phyloP scores from a whole-genome alignment of 2,888 invertebrate genomes.

The Nesidiocoris tenuis region DNA sequence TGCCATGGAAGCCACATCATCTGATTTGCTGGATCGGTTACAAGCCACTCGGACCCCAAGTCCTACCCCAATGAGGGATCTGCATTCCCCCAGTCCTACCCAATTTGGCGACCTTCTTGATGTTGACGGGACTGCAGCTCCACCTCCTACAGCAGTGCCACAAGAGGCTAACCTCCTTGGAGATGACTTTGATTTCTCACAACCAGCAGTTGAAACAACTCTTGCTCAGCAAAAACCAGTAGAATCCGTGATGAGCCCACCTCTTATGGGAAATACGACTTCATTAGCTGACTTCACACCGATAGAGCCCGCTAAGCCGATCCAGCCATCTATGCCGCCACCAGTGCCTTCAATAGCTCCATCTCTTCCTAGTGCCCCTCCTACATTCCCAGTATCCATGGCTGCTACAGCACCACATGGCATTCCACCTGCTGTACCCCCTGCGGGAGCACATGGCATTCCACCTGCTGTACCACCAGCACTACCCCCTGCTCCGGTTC shows the following conservation, averaged over 20 bases:
- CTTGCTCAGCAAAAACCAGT: neutral
- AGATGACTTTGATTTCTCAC: constrained; percentile 45
- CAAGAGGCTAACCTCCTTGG: constrained; percentile 44
- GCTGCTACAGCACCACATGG: constrained; percentile 26
- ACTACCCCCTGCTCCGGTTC: neutral
- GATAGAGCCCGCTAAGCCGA: constrained; percentile 44
- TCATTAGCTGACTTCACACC: constrained; percentile 13
- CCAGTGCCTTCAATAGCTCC: constrained; percentile 37
- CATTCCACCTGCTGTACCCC: constrained; percentile 41
- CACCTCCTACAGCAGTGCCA: constrained; percentile 21
- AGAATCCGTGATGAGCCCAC: constrained; percentile 26
- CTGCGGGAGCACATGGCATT: constrained; percentile 29
- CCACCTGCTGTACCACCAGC: constrained; percentile 39
- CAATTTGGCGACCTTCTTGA: constrained; percentile 53
- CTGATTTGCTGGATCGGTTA: constrained; percentile 76
- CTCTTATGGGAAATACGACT: neutral
- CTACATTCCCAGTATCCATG: constrained; percentile 34
- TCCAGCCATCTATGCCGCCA: constrained; percentile 37
- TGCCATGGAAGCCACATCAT: constrained; percentile 84
- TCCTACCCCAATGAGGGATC: constrained; percentile 77
- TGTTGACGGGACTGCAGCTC: constrained; percentile 45
- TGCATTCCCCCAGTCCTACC: constrained; percentile 83
- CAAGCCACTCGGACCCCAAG: constrained; percentile 84
- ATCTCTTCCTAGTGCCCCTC: constrained; percentile 21
- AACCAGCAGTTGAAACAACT: constrained; percentile 19